Evolutionary conservation across 2,113 vertebrate genomes (phyloP).

Genomic region (Dromaius novaehollandiae): DNA sequence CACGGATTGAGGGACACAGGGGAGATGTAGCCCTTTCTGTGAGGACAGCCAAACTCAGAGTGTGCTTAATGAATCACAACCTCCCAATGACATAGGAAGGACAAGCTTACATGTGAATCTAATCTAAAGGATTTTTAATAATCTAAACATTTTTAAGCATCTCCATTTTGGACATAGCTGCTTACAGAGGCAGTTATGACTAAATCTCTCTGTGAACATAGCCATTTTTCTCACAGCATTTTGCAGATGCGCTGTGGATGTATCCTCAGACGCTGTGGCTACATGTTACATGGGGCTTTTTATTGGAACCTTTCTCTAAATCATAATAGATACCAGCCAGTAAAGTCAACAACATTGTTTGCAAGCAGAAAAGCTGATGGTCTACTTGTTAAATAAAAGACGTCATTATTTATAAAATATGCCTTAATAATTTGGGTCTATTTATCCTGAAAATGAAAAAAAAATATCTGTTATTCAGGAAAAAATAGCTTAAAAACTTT

Average conservation of each 20-base stretch:
- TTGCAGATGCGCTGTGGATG: background rate
- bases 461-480: background rate
- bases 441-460: background rate
- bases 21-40: background rate
- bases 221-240: background rate
- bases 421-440: background rate
- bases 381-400: background rate
- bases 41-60: background rate
- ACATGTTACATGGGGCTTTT: background rate
- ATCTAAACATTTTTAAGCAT: background rate
- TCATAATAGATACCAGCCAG: background rate
- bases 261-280: background rate
- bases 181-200: background rate
- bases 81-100: background rate
- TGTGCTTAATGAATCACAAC: background rate
- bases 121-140: background rate
- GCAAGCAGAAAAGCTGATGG: background rate
- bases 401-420: background rate
- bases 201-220: background rate
- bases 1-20: background rate
- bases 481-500: background rate
- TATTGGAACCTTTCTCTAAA: background rate
- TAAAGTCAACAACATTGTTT: background rate
- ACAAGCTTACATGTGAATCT: background rate
- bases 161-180: background rate